Evolutionary conservation across 2,888 invertebrate genomes (phyloP).

Genomic region (Drosophila anceps): DNA sequence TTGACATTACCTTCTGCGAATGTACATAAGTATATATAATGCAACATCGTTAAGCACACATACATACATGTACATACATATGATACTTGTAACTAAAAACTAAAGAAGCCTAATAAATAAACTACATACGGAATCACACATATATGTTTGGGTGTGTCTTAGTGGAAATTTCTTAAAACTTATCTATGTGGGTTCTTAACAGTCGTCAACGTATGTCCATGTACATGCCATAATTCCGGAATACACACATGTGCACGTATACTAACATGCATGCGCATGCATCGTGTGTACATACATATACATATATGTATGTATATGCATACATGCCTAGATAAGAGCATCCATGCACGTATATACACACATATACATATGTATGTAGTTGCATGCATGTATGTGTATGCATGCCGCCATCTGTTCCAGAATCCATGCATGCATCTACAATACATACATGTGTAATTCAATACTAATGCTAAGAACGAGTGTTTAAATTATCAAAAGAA

Average conservation of each 20-base stretch:
- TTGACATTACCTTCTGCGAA: slow-evolving; percentile 44
- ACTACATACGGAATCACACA: not conserved
- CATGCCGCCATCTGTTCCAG: not conserved
- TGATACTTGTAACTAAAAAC: not conserved
- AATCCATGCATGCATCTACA: not conserved
- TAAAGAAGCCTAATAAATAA: not conserved
- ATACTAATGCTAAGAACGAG: not conserved
- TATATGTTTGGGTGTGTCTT: not conserved
- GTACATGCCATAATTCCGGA: too few species aligned
- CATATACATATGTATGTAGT: not conserved
- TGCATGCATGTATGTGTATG: not conserved
- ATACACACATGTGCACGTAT: not conserved
- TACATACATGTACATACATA: not conserved
- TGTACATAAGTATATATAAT: not conserved
- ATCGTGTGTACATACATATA: not conserved
- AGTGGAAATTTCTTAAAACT: slow-evolving; percentile 6
- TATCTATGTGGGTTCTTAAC: not conserved
- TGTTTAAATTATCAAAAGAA: not conserved
- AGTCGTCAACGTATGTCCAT: not conserved
- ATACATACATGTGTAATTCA: not conserved
- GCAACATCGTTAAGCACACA: slow-evolving; percentile 8
- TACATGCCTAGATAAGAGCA: too few species aligned
- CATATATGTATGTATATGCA: too few species aligned
- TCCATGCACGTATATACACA: not conserved
- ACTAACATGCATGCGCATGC: not conserved